These are phyloP conservation scores for Helogale parvula DNA, from an alignment of 2,113 vertebrate genomes.

Conservation along the genomic window DNA sequence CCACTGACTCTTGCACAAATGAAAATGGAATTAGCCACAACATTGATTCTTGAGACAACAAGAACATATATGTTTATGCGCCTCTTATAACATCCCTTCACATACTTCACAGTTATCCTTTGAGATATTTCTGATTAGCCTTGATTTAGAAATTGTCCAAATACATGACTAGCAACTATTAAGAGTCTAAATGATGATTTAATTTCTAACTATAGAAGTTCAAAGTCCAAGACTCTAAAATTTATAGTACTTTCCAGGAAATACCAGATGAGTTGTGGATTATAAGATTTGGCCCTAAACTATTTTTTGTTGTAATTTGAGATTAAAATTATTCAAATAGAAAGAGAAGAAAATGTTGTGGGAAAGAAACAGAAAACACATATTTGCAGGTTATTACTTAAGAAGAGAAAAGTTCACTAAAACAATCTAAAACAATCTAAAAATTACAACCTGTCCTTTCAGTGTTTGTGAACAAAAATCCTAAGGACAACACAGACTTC, in stretches of 20 bases:
- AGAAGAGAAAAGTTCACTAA: background rate
- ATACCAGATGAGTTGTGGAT: background rate
- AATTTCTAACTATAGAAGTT: background rate
- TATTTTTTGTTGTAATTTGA: background rate
- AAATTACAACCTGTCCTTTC: background rate
- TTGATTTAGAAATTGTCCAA: background rate
- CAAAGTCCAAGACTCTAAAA: background rate
- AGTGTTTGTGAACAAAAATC: constrained; percentile 26
- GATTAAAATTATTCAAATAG: background rate
- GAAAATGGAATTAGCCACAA: background rate
- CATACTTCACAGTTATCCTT: background rate
- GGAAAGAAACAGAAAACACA: background rate
- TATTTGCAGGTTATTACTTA: background rate
- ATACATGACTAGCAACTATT: background rate
- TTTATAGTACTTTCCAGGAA: constrained; percentile 18
- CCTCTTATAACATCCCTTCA: background rate
- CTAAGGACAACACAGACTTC: background rate
- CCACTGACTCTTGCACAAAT: background rate
- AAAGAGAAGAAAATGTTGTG: background rate
- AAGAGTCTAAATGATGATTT: background rate
- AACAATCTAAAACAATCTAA: background rate
- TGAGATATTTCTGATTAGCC: background rate
- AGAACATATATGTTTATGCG: background rate
- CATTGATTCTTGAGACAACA: background rate
- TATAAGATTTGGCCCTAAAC: constrained; percentile 1